Conservation (phyloP, 2,888 invertebrate species). For the Nemoura dubitans region DNA sequence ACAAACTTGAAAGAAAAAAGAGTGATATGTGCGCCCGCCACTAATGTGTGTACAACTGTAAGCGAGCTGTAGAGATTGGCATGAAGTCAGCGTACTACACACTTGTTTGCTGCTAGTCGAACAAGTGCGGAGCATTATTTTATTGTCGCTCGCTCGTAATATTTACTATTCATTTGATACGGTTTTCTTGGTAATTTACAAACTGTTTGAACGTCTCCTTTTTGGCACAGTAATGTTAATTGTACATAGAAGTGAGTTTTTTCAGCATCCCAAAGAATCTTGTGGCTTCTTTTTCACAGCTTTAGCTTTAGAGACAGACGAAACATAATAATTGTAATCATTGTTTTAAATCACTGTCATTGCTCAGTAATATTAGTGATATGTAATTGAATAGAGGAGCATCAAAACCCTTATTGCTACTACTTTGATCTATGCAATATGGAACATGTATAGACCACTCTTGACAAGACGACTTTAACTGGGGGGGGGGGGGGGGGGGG, state of each 20-base stretch:
- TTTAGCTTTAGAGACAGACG: constrained; percentile 52
- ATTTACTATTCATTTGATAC: constrained; percentile 44
- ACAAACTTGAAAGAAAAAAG: constrained; percentile 24
- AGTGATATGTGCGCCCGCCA: constrained; percentile 39
- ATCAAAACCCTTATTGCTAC: constrained; percentile 22
- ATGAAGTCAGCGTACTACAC: constrained; percentile 45
- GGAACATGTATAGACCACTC: constrained; percentile 4
- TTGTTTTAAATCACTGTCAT: constrained; percentile 41
- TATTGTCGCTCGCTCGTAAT: constrained; percentile 48
- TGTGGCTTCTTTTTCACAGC: constrained; percentile 52
- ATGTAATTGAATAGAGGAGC: constrained; percentile 35
- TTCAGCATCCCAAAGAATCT: constrained; percentile 50
- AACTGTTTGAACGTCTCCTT: constrained; percentile 48
- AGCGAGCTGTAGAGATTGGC: constrained; percentile 47
- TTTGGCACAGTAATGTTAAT: constrained; percentile 51
- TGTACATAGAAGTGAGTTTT: constrained; percentile 51
- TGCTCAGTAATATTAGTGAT: constrained; percentile 36
- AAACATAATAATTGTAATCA: constrained; percentile 40
- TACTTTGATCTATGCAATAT: constrained; percentile 14
- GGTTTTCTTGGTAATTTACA: constrained; percentile 47
- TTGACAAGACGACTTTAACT: neutral
- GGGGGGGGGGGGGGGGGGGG: neutral
- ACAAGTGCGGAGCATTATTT: constrained; percentile 46
- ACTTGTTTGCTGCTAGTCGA: constrained; percentile 49
- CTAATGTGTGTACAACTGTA: constrained; percentile 46